Evolutionary conservation across 30 jellyfish, hydroid and myxozoan species (phyloP), one percentile per base, ranked within the genome.

Genomic region (Cassiopea andromeda): DNA sequence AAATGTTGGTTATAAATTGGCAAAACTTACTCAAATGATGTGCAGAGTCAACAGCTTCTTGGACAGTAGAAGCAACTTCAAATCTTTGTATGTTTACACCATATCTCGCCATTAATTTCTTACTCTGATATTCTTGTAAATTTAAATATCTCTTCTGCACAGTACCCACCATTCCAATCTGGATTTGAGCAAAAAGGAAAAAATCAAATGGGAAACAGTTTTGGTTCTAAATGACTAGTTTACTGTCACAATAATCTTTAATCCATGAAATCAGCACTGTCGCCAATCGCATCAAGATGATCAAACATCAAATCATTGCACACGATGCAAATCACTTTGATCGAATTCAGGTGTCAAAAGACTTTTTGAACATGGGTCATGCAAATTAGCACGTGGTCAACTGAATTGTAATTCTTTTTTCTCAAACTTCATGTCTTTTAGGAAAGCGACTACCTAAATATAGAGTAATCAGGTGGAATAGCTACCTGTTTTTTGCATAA

Each of bases 81-180:
- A 95, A 95, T 57, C 92, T 84, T 67, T 96, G 99, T 16, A 92
- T 91, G 48, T 87, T 91, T 1, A 96, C 75, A 15, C 97, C 97
- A 92, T 96, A 91, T 48, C 93, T 83, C 60, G 96, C 94, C 98
- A 96, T 84, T 82, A 96, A 80, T 75, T 88, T 89, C 70, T 96
- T 96, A 81, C 99, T 91, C 57, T 97, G 98, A 81, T 92, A 96
- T 75, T 96, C 99, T 75, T 96, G 99, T 82, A 96, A 73, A 80
- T 96, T 95, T 27, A 95, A 83, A 70, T 79, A 54, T 49, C 98
- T 88, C 71, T 86, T 86, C 77, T 86, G 93, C 70, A 73, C 83
- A 1, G 76, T 79, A 1, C 93, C 83, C n/a, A 86, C 84, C 82
- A 78, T 47, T 46, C 93, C 93, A 86, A 86, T 75, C 93, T 86